Base-by-base conservation (phyloP, 2,797 vertebrate species). In the Zalophus californianus region DNA sequence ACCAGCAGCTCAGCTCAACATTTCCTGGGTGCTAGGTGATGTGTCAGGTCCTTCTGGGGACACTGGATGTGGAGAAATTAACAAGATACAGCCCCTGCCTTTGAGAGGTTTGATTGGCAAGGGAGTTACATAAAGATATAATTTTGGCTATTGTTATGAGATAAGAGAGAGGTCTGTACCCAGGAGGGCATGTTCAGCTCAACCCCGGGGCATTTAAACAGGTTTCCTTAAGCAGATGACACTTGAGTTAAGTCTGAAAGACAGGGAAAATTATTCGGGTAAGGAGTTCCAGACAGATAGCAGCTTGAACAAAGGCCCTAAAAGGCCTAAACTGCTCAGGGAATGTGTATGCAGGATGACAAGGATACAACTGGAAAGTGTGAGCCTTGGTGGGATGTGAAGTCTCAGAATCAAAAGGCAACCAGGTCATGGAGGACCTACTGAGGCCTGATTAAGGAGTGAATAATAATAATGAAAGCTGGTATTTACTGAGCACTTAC, bases 341-440 rank as follows among this genome's bases (percentile, higher is more conserved):
- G 52, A 1, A 0, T 13, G 3, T 8, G 18, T 48, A 4, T 20
- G 11, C 12, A 52, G 2, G 23, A 15, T 7, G 27, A 21, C 1
- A 16, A 16, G 27, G 32, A 16, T 15, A 35, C 12, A 27, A 13
- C 32, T 38, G 38, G 60, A 56, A 78, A 58, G 7, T 13, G 10
- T 15, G 35, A 44, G 32, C 3, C 25, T 50, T 78, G 64, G 25
- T 3, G 2, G 48, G n/a, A 56, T 44, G 25, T 8, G 35, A 12
- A 50, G n/a, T 35, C 48, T 29, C 41, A 48, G 12, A 90, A 66
- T 35, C 58, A 56, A 15, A 48, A 44, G 13, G 12, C 10, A 86
- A 56, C 10, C 70, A 60, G 41, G 48, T 73, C 35, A 10, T 20
- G 2, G 50, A 54, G 60, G 44, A 2, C 54, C 18, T 9, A 12